Percentiles rank a stretch among this genome's conserved stretches.
phyloP scores from a whole-genome alignment of 1,140 invertebrate genomes.

The Battus philenor region DNA sequence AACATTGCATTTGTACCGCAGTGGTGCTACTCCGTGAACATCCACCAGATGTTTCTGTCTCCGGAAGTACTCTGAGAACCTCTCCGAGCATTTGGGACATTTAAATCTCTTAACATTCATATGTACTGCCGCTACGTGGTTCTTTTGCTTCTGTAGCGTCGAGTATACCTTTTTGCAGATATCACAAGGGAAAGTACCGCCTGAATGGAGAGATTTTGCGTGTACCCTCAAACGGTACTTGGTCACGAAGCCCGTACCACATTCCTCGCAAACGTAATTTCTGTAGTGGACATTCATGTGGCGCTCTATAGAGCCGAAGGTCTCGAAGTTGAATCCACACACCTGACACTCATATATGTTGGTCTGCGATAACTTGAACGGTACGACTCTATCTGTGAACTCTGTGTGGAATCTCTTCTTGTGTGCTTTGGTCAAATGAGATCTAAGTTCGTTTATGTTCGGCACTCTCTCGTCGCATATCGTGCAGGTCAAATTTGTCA shows the following conservation, averaged over 20 bases:
- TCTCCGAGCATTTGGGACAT: slow-evolving; percentile 52
- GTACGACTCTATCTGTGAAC: slow-evolving; percentile 49
- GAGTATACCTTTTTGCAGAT: slow-evolving; percentile 52
- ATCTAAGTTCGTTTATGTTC: slow-evolving; percentile 48
- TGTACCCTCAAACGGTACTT: slow-evolving; percentile 51
- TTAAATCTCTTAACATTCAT: slow-evolving; percentile 57
- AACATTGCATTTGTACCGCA: slow-evolving; percentile 60
- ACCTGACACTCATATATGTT: slow-evolving; percentile 48
- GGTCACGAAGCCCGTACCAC: slow-evolving; percentile 57
- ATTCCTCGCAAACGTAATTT: slow-evolving; percentile 62
- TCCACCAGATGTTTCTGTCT: slow-evolving; percentile 58
- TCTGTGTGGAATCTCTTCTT: slow-evolving; percentile 44
- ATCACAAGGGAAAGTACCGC: slow-evolving; percentile 46
- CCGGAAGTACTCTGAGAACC: slow-evolving; percentile 57
- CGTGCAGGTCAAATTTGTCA: slow-evolving; percentile 45
- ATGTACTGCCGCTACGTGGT: slow-evolving; percentile 53
- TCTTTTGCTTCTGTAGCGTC: slow-evolving; percentile 51
- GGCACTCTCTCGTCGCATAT: slow-evolving; percentile 31
- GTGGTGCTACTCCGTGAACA: slow-evolving; percentile 39
- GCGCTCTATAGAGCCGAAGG: slow-evolving; percentile 58
- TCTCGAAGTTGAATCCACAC: slow-evolving; percentile 55
- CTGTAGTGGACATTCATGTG: slow-evolving; percentile 66
- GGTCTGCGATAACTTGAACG: slow-evolving; percentile 40
- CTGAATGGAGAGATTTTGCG: slow-evolving; percentile 31
- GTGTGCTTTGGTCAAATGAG: slow-evolving; percentile 46